Percentiles rank a stretch among this genome's conserved stretches.
phyloP scores from a whole-genome alignment of 2,113 vertebrate species.

The Trogon surrucura region DNA sequence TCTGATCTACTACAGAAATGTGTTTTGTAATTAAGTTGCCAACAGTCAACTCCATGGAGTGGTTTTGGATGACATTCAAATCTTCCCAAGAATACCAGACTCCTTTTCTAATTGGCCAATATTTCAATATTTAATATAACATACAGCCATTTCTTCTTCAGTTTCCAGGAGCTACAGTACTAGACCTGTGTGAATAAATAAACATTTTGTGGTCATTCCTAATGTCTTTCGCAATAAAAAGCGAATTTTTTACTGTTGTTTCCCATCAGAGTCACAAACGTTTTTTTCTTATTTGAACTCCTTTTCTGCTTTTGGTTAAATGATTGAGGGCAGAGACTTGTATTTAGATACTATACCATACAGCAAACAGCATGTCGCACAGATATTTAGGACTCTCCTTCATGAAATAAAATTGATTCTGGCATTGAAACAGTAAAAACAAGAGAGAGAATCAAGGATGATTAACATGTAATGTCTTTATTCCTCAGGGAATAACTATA shows the following conservation, averaged over 20 bases:
- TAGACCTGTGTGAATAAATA: background rate
- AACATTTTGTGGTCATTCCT: background rate
- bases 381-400: background rate
- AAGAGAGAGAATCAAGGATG: background rate
- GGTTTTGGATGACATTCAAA: background rate
- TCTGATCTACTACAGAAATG: background rate
- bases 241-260: background rate
- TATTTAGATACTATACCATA: background rate
- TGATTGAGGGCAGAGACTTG: background rate
- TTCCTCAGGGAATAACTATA: background rate
- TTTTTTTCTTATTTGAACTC: background rate
- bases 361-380: background rate
- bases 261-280: background rate
- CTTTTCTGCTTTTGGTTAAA: background rate
- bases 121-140: background rate
- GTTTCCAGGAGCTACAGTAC: background rate
- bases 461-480: background rate
- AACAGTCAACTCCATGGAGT: background rate
- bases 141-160: background rate
- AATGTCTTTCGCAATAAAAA: background rate
- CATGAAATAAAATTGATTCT: background rate
- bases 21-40: constrained; percentile 10
- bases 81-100: background rate
- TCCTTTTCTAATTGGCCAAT: background rate
- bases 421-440: background rate